Base-by-base conservation (phyloP, 2,797 vertebrate species). In the Hipposideros larvatus region DNA sequence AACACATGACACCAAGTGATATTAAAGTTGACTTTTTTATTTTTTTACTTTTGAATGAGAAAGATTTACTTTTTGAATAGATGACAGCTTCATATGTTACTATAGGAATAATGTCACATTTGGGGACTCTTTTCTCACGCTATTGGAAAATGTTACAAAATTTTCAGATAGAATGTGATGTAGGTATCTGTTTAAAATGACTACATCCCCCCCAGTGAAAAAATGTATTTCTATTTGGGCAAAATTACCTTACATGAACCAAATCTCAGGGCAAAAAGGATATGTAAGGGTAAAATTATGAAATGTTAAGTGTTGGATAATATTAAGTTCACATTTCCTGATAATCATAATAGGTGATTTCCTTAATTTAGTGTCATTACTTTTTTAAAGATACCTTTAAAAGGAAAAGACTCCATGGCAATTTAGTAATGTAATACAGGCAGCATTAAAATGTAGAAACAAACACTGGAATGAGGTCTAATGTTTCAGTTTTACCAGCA, bases 51-150 rank as follows among this genome's bases (percentile, higher is more conserved):
- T 53, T 0, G 48, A 93, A 75, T 89, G 82, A 95, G 34, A 21
- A 83, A 94, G 46, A 7, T 37, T 91, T 87, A 66, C 16, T 84
- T 91, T 93, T 75, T 88, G 48, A 93, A 31, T 46, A 90, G 48
- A 83, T 96, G 80, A 95, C 87, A 95, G 34, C 68, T 96, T 96
- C 75, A 71, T 95, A 79, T 70, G 26, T 92, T 88, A 88, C 80
- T 91, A 28, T 55, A 63, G 51, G 26, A 46, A 14, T 71, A 91
- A 80, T 90, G 74, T 71, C 31, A 83, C 53, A 94, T 66, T 84
- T 91, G 24, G 46, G 31, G 1, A 55, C 6, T 2, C 85, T n/a
- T 75, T 74, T 43, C 37, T 85, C 65, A n/a, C 43, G 11, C 14
- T 88, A 28, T 48, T 93, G 61, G 41, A 77, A 96, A 96, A 74